Evolutionary conservation across 2,113 vertebrate species (phyloP).

Genomic region (Chionis minor): DNA sequence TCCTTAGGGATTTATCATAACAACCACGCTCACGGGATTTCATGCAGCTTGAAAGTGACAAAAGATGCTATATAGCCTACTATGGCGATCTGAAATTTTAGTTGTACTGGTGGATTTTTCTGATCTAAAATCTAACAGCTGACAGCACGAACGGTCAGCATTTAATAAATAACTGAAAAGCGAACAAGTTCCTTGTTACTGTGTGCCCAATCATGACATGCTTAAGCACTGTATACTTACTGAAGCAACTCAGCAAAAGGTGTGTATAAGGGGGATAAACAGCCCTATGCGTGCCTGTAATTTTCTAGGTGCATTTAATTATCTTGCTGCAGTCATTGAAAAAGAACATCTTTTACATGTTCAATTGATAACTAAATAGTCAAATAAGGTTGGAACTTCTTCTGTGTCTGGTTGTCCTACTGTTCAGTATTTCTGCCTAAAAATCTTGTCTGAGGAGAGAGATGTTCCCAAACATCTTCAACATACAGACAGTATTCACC

Average conservation of each 20-base stretch:
- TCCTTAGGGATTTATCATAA: neutral
- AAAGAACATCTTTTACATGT: neutral
- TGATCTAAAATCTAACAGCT: neutral
- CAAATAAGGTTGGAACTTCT: neutral
- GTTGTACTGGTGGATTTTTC: neutral
- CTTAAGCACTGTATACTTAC: neutral
- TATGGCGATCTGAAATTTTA: neutral
- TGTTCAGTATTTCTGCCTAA: neutral
- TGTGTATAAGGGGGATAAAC: neutral
- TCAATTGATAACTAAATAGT: neutral
- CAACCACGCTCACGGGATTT: neutral
- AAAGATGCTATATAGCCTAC: neutral
- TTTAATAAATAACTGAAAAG: neutral
- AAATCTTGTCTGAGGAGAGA: neutral
- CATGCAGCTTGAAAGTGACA: neutral
- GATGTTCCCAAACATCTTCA: neutral
- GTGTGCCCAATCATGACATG: neutral
- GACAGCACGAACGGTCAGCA: neutral
- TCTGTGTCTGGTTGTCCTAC: neutral
- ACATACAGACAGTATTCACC: neutral
- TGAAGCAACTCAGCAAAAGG: neutral
- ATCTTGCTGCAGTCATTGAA: neutral
- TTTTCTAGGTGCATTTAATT: neutral
- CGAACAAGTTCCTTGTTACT: neutral
- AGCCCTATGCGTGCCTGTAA: neutral